A percentile compares a stretch with the other conserved stretches of the same genome.
phyloP scores from a whole-genome alignment of 2,797 vertebrate species.

The Clarias fuscus region DNA sequence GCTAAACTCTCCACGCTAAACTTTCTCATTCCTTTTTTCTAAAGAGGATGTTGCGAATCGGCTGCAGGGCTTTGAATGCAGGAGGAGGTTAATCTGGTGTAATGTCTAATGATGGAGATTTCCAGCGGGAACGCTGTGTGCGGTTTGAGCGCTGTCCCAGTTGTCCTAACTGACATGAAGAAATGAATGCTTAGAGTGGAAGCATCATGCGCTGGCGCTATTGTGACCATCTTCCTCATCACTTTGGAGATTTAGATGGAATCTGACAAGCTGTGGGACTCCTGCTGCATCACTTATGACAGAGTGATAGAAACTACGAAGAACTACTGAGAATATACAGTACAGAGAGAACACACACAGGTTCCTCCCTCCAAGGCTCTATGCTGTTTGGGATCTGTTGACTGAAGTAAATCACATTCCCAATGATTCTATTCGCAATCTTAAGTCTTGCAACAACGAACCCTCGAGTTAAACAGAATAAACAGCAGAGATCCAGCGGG shows the following conservation, averaged over 20 bases:
- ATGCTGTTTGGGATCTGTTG: conserved; percentile 25
- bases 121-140: conserved; percentile 23
- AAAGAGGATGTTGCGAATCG: conserved; percentile 33
- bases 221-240: background rate
- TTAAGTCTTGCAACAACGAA: conserved; percentile 13
- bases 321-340: conserved; percentile 24
- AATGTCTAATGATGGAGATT: conserved; percentile 47
- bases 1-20: conserved; percentile 19
- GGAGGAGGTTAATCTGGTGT: conserved; percentile 51
- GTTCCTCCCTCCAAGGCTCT: conserved; percentile 11
- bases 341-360: conserved; percentile 1
- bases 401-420: conserved; percentile 22
- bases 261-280: conserved; percentile 13
- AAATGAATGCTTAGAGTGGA: conserved; percentile 1
- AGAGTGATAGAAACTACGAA: conserved; percentile 25
- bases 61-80: conserved; percentile 41
- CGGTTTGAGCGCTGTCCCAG: conserved; percentile 20
- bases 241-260: background rate
- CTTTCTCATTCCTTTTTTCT: conserved; percentile 25
- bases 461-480: conserved; percentile 22
- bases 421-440: background rate
- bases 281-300: conserved; percentile 24
- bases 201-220: conserved; percentile 8
- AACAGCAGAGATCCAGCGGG: conserved; percentile 23
- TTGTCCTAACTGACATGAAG: conserved; percentile 8